phyloP scores from a whole-genome alignment of 2,113 vertebrate genomes.

The Oxyruncus cristatus region DNA sequence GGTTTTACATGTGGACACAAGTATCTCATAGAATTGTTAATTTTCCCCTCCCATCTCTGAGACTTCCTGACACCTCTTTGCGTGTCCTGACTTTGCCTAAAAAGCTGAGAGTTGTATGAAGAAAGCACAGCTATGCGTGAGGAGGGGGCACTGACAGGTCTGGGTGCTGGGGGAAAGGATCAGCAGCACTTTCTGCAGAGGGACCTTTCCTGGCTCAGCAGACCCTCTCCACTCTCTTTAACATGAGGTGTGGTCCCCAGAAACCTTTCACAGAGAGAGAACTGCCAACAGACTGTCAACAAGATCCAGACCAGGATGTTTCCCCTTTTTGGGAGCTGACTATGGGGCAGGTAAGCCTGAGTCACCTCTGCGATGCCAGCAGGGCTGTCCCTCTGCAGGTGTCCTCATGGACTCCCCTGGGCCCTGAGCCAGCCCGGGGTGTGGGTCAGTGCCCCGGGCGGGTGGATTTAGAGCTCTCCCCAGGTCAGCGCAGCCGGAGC shows the following conservation, averaged over 20 bases:
- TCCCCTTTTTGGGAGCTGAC: not conserved
- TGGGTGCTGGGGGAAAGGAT: not conserved
- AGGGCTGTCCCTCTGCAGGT: not conserved
- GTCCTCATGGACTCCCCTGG: not conserved
- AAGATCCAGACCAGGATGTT: not conserved
- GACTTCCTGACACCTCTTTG: not conserved
- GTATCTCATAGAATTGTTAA: not conserved
- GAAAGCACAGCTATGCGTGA: not conserved
- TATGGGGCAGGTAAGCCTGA: not conserved
- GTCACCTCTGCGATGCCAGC: fast-evolving
- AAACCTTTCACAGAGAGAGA: not conserved
- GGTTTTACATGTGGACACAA: fast-evolving
- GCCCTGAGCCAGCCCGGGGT: not conserved
- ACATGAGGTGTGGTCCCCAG: not conserved
- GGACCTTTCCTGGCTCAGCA: not conserved
- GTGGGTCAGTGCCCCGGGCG: not conserved
- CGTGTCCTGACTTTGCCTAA: not conserved
- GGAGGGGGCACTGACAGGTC: not conserved
- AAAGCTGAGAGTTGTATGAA: not conserved
- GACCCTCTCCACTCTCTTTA: not conserved
- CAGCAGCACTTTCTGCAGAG: not conserved
- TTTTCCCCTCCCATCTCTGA: not conserved
- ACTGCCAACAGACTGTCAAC: not conserved
- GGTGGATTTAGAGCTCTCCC: constrained; percentile 16
- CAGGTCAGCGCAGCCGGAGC: not conserved